A percentile compares a stretch with the other conserved stretches of the same genome.
These are phyloP conservation scores for Drosophila longiperda DNA, from an alignment of 2,888 invertebrate genomes.

Conservation along the genomic window DNA sequence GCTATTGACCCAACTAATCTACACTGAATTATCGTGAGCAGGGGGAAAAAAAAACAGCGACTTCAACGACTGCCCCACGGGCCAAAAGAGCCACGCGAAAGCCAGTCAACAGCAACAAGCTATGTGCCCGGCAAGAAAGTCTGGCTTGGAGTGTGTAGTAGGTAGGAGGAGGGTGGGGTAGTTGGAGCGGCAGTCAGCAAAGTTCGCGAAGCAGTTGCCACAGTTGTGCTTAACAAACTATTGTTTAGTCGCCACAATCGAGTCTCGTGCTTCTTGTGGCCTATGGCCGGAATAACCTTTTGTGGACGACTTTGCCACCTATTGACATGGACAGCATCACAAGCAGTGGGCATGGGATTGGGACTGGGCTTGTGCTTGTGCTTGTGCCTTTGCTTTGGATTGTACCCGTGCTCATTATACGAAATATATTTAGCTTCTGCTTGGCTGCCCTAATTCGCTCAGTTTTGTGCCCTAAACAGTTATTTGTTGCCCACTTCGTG, in stretches of 20 bases:
- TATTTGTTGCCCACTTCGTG: conserved; percentile 2
- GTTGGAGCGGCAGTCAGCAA: background rate
- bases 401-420: conserved; percentile 64
- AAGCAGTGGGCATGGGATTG: background rate
- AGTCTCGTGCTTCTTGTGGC: conserved; percentile 46
- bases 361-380: background rate
- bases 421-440: conserved; percentile 61
- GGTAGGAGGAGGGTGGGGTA: background rate
- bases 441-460: conserved; percentile 68
- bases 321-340: conserved; percentile 46
- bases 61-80: conserved; percentile 6
- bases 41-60: conserved; percentile 15
- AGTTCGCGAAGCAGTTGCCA: conserved; percentile 17
- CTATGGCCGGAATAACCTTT: conserved; percentile 60
- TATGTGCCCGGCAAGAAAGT: conserved; percentile 27
- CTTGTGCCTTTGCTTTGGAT: conserved; percentile 1
- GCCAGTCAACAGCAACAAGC: conserved; percentile 21
- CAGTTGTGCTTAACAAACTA: conserved; percentile 61
- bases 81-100: conserved; percentile 9
- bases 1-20: conserved; percentile 79
- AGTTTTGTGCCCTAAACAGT: conserved; percentile 50
- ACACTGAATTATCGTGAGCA: conserved; percentile 65
- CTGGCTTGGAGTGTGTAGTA: conserved; percentile 21
- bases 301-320: conserved; percentile 59
- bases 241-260: conserved; percentile 47